Conservation (phyloP, 2,113 vertebrate genomes). For the Muntiacus muntjak region DNA sequence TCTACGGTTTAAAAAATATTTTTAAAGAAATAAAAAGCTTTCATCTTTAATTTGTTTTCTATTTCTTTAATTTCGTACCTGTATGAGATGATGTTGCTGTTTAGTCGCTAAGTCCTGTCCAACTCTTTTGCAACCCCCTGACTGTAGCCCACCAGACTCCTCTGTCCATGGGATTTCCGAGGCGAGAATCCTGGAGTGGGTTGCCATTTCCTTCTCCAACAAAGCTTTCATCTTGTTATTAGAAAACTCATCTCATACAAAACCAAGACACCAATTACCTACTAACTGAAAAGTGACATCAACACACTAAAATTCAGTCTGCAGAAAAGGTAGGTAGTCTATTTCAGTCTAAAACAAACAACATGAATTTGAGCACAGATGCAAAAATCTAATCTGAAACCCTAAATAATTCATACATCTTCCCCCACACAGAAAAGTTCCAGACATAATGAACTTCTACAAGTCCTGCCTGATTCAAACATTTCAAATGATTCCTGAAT, state of each 20-base stretch:
- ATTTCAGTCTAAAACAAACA: conserved; percentile 1
- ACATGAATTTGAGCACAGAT: background rate
- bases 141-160: background rate
- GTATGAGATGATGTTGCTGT: background rate
- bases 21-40: background rate
- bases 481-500: background rate
- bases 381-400: conserved; percentile 23
- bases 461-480: background rate
- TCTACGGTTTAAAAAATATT: background rate
- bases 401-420: background rate
- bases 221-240: background rate
- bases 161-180: background rate
- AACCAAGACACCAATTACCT: background rate
- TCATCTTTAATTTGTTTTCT: background rate
- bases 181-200: background rate
- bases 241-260: conserved; percentile 23
- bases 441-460: background rate
- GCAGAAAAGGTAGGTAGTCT: background rate
- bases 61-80: background rate
- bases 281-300: background rate
- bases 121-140: background rate
- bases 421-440: background rate
- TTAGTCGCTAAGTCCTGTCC: background rate
- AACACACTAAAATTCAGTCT: background rate
- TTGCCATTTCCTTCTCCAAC: background rate